Evolutionary conservation across 2,797 vertebrate genomes (phyloP).

Genomic region (Peromyscus eremicus): DNA sequence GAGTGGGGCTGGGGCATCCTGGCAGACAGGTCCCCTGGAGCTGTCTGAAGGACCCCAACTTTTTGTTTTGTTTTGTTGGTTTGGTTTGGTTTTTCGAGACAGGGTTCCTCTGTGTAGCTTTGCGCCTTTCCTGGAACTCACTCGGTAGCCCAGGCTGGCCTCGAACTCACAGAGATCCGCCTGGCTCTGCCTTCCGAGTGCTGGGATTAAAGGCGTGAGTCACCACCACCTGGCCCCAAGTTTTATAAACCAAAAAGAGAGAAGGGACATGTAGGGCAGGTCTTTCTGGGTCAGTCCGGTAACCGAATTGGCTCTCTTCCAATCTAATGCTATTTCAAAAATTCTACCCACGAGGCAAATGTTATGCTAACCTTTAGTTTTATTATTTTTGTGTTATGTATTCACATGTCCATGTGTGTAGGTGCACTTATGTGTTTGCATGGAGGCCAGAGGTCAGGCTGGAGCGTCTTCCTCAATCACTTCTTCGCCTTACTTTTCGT

Average conservation of each 20-base stretch:
- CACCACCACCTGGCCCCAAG: no score
- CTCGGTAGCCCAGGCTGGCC: no score
- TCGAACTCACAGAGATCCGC: no score
- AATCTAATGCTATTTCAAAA: background rate
- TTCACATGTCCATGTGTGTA: background rate
- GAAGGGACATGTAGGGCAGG: background rate
- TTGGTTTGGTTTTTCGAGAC: no score
- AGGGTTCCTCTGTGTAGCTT: no score
- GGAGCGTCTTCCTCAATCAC: background rate
- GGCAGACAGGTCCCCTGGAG: background rate
- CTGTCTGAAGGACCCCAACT: background rate
- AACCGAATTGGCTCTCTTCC: background rate
- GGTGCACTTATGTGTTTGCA: background rate
- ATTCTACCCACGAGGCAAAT: background rate
- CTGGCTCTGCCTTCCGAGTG: no score
- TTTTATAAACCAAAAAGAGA: constrained; percentile 1
- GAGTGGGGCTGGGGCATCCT: no score
- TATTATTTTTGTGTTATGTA: background rate
- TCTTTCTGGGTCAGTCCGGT: background rate
- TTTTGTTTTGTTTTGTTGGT: no score
- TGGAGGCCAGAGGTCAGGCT: background rate
- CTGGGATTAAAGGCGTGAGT: no score
- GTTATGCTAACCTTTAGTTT: background rate
- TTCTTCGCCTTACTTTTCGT: background rate
- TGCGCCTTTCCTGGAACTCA: no score